A percentile compares a stretch with the other conserved stretches of the same genome.
phyloP scores from a whole-genome alignment of 2,113 vertebrate species.

The Mystacornis crossleyi region DNA sequence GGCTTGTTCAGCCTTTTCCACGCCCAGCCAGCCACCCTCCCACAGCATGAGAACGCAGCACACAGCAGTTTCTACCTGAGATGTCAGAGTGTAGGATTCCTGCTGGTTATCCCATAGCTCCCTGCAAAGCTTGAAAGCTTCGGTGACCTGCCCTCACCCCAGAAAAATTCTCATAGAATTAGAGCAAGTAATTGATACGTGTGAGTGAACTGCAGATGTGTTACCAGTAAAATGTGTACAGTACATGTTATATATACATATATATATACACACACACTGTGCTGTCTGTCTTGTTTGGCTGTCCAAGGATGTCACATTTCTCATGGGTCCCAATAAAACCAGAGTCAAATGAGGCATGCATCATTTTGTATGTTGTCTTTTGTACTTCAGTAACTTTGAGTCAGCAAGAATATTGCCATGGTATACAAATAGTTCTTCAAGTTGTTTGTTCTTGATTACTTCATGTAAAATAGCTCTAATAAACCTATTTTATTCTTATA shows the following conservation, averaged over 20 bases:
- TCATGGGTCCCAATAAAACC: constrained; percentile 32
- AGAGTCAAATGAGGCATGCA: constrained; percentile 43
- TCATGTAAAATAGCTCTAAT: constrained; percentile 70
- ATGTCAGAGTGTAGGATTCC: neutral
- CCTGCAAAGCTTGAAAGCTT: constrained; percentile 50
- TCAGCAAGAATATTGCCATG: neutral
- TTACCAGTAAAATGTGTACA: constrained; percentile 48
- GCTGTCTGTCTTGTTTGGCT: constrained; percentile 39
- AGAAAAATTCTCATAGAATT: constrained; percentile 46
- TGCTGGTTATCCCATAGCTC: neutral
- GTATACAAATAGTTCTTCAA: constrained; percentile 36
- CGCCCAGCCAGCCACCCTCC: neutral
- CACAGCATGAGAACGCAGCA: neutral
- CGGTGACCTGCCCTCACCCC: neutral
- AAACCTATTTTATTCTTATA: constrained; percentile 76
- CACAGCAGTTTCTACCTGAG: neutral
- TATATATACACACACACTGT: neutral
- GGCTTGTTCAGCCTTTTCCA: neutral
- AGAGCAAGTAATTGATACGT: constrained; percentile 46
- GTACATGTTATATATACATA: constrained; percentile 30
- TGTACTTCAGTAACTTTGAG: constrained; percentile 42
- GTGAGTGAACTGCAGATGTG: constrained; percentile 49
- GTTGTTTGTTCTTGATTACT: constrained; percentile 20
- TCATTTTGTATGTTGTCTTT: constrained; percentile 59
- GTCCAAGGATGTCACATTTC: constrained; percentile 16